Evolutionary conservation across 2,797 vertebrate genomes (phyloP), one percentile per base, ranked within the genome.

Genomic region (Sebastolobus altivelis): DNA sequence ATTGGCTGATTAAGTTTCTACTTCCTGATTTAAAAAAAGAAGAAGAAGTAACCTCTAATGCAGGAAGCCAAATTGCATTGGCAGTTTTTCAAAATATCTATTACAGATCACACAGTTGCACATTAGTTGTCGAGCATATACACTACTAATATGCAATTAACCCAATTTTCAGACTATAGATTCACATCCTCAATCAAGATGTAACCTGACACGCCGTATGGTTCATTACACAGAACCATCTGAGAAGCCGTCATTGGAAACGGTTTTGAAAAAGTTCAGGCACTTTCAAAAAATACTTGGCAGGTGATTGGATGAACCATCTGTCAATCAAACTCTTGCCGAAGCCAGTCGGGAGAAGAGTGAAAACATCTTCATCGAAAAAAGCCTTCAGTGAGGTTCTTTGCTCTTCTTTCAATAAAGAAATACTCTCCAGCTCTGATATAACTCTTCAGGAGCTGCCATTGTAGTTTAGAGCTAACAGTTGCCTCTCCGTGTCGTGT

Each of bases 1-100:
- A 69, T 10, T 49, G 54, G 43, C 52, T 80, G 75, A 82, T 81
- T 81, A 56, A 69, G 66, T 35, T 74, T 76, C 35, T 67, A 46
- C 1, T 20, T 65, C 18, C 35, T 25, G 40, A 71, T 72, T 52
- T 43, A 6, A 43, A 52, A 52, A 70, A 76, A 62, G 31, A 82
- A 65, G 33, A 68, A 25, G 4, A 40, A 40, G 6, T 20, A 38
- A 59, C 46, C 43, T 12, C n/a, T 18, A 27, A 49, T 27, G 52
- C 14, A 65, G 35, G 65, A 43, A 18, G 18, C n/a, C n/a, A 69
- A 56, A 65, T 56, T 20, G 43, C 8, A 58, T 49, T 18, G 18
- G 3, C 46, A 1, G 0, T 20, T 49, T 49, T 49, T 49, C 46
- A 20, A 49, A 49, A 59, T n/a, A 56, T 16, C 10, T 38, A 22